Base-by-base conservation (phyloP, 2,888 invertebrate species). In the Cinara cedri region DNA sequence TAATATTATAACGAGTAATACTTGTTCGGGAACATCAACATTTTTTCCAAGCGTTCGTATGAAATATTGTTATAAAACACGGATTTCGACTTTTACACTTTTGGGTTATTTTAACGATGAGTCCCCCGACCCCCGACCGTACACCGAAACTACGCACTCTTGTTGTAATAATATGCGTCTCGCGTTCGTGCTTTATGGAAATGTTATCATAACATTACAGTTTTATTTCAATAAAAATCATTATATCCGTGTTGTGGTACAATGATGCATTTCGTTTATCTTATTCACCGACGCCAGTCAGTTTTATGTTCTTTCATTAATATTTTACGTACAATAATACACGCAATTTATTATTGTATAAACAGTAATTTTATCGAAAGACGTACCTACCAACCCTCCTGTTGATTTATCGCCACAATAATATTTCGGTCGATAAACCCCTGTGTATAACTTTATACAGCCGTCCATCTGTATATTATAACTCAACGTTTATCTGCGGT, bases 241-340 rank as follows among this genome's bases (percentile, higher is more conserved):
- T 34, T 34, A 34, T 34, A 24, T 16, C 16, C 26, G 10, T 60
- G 14, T 9, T 16, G 16, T 24, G 1, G 34, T 34, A 1, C 16
- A 62, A 3, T n/a, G n/a, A n/a, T 34, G n/a, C 16, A 3, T 62
- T 60, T 14, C 26, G 26, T 26, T 34, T 34, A 34, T 34, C 34
- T 34, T 6, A 16, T 16, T 34, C 26, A 34, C 16, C 6, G 6
- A 10, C 1, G 34, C 34, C 34, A 9, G 16, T 34, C 34, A 1
- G 9, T 44, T 63, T 63, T 63, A 42, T 60, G 14, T 60, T 60
- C 60, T 34, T 34, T 6, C 60, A 26, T 62, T 34, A 62, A 14
- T 63, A 19, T 21, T 6, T 51, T 13, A 8, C 10, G 10, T 46
- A 46, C 1, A 46, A 9, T 13, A 19, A 34, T 34, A 34, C 3